Conservation (phyloP, 2,797 vertebrate genomes). For the Xenops minutus region DNA sequence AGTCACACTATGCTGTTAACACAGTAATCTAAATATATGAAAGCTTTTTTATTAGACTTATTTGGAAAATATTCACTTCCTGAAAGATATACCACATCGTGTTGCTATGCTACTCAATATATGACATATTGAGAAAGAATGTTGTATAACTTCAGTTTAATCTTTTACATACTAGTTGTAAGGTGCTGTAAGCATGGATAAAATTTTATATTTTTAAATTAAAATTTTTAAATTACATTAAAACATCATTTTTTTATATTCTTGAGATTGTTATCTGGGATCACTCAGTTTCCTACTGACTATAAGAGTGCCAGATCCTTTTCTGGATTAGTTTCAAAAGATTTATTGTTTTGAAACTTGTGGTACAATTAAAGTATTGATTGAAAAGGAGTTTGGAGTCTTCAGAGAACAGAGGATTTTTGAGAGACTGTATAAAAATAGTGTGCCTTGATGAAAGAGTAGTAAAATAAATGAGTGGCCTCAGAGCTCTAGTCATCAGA, state of each 20-base stretch:
- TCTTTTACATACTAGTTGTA: not conserved
- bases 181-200: not conserved
- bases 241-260: not conserved
- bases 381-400: not conserved
- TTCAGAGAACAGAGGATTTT: not conserved
- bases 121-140: not conserved
- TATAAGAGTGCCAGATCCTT: not conserved
- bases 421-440: not conserved
- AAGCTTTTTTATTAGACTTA: not conserved
- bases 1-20: not conserved
- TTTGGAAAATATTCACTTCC: not conserved
- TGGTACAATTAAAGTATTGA: not conserved
- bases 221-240: not conserved
- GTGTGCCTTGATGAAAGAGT: not conserved
- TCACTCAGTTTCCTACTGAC: not conserved
- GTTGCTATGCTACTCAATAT: not conserved
- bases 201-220: not conserved
- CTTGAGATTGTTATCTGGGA: not conserved
- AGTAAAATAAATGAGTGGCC: not conserved
- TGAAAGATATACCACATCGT: not conserved
- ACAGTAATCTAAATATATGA: not conserved
- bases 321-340: not conserved
- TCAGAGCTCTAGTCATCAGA: not conserved
- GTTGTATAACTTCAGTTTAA: not conserved
- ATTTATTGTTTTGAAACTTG: not conserved